Conservation (phyloP, 2,888 invertebrate species). For the Gymnoscelis rufifasciata region DNA sequence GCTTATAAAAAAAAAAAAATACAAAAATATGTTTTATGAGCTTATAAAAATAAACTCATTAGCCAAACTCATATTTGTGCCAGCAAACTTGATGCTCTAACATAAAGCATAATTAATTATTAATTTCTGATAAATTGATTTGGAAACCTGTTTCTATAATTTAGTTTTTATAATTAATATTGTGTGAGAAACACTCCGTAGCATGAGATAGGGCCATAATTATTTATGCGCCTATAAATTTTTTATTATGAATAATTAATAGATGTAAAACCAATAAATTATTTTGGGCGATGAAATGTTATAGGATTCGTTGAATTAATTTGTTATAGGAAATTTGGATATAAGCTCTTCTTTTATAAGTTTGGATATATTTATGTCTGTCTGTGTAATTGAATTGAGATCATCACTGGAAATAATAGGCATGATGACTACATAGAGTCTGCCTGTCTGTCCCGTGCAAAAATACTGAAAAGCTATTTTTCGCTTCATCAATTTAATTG, state of each 20-base stretch:
- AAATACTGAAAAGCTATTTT: too few species aligned
- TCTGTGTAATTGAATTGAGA: too few species aligned
- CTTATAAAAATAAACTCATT: conserved; percentile 18
- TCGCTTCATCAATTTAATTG: too few species aligned
- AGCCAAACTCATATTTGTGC: conserved; percentile 8
- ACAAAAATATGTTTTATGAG: conserved; percentile 21
- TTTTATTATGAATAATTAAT: conserved; percentile 22
- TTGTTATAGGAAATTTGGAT: background rate
- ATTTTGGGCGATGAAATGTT: conserved; percentile 4
- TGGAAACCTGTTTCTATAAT: conserved; percentile 22
- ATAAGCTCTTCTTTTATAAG: too few species aligned
- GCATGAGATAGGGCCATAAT: conserved; percentile 24
- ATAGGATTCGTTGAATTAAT: conserved; percentile 3
- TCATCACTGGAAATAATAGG: too few species aligned
- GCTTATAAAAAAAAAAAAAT: too few species aligned
- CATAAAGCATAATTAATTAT: conserved; percentile 6
- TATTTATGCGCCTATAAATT: conserved; percentile 26
- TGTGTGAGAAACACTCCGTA: conserved; percentile 21
- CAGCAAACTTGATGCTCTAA: background rate
- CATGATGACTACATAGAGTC: too few species aligned
- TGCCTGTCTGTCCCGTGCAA: too few species aligned
- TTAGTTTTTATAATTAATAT: conserved; percentile 22
- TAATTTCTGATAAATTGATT: conserved; percentile 13
- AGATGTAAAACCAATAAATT: conserved; percentile 19
- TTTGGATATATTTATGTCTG: too few species aligned